A percentile compares a stretch with the other conserved stretches of the same genome.
phyloP scores from a whole-genome alignment of 2,888 invertebrate genomes.

The Globia sparganii region DNA sequence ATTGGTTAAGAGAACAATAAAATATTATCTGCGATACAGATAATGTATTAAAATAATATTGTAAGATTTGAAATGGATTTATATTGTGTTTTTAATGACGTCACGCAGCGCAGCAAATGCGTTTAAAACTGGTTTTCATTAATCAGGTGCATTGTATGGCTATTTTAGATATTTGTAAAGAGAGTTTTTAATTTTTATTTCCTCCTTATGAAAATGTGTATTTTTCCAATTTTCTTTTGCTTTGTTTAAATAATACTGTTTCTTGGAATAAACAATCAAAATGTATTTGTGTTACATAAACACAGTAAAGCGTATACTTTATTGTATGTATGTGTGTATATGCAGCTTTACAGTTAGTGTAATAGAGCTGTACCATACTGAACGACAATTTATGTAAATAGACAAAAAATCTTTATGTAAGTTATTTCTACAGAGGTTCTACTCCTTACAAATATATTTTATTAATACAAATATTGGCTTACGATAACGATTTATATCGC shows the following conservation, averaged over 20 bases:
- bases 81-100: background rate
- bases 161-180: background rate
- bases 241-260: background rate
- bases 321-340: background rate
- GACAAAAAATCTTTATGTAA: no score
- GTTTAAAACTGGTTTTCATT: background rate
- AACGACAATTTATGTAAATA: background rate
- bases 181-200: background rate
- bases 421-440: background rate
- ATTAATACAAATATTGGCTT: no score
- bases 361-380: background rate
- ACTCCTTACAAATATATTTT: background rate
- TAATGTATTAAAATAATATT: conserved; percentile 7
- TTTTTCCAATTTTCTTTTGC: background rate
- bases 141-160: background rate
- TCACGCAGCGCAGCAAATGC: background rate
- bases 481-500: background rate
- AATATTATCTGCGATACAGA: conserved; percentile 31
- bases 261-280: background rate
- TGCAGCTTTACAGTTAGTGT: background rate
- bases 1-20: conserved; percentile 8
- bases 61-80: conserved; percentile 12
- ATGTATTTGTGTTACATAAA: background rate
- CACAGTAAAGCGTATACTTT: background rate
- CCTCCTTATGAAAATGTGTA: background rate